A percentile compares a stretch with the other conserved stretches of the same genome.
phyloP scores from a whole-genome alignment of 2,113 vertebrate species.

The Albula goreensis region DNA sequence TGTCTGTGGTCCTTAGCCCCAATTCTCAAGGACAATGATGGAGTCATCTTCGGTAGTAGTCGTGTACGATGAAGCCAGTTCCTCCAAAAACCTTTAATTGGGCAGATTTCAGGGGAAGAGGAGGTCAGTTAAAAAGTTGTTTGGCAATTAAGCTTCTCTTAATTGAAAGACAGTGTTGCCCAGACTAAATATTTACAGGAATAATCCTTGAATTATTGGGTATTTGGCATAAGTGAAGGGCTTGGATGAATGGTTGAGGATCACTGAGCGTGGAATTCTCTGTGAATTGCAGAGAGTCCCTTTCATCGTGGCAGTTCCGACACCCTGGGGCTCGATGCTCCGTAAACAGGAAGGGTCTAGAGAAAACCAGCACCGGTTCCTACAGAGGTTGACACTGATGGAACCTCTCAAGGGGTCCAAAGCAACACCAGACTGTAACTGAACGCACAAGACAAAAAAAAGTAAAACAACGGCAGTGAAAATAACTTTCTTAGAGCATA shows the following conservation, averaged over 20 bases:
- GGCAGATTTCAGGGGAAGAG: constrained; percentile 52
- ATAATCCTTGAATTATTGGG: constrained; percentile 33
- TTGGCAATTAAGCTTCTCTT: constrained; percentile 56
- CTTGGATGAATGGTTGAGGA: background rate
- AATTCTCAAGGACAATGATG: constrained; percentile 26
- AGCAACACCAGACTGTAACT: constrained; percentile 63
- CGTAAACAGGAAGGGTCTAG: constrained; percentile 12
- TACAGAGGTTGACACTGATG: background rate
- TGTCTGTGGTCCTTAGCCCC: constrained; percentile 60
- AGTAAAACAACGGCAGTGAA: constrained; percentile 18
- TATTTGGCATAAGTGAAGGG: background rate
- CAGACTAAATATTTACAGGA: constrained; percentile 65
- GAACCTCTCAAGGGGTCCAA: constrained; percentile 42
- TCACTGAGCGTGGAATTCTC: background rate
- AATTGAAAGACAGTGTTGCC: constrained; percentile 52
- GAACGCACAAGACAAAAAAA: constrained; percentile 54
- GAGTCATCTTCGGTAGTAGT: constrained; percentile 30
- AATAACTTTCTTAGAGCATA: constrained; percentile 53
- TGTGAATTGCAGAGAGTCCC: background rate
- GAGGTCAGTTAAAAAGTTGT: constrained; percentile 54
- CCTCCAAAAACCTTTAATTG: constrained; percentile 40
- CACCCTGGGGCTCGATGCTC: background rate
- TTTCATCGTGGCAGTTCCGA: constrained; percentile 6
- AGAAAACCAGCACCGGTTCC: background rate
- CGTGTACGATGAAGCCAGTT: constrained; percentile 46